Base-by-base conservation (phyloP, 2,888 invertebrate species). In the Nemoura dubitans region DNA sequence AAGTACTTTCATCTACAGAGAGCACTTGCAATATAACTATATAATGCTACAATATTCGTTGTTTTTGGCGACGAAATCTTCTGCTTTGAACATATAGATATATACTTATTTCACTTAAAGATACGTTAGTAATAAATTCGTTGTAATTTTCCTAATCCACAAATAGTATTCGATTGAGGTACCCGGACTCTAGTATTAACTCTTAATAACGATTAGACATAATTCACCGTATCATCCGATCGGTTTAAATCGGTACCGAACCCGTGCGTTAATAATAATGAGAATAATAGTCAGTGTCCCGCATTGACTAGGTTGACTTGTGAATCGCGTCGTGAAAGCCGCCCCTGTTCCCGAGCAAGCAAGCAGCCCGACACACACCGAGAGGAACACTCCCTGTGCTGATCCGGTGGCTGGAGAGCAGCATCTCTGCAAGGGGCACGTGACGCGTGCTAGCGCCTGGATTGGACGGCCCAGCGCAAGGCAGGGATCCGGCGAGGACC, bases 1-100 rank as follows among this genome's bases (percentile, higher is more conserved):
- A n/a, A 30, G 7, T 27, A 85, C 85, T 59, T 59, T 59, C 59
- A 59, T 59, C 59, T 59, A 21, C 21, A 59, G 59, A 59, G 14
- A 59, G 21, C 21, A 59, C 59, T 59, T 59, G 14, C 59, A 21
- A 59, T 59, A 21, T 59, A 7, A 21, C 59, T 16, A 1, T 59
- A 36, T 3, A 59, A 59, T 59, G 21, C 21, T 7, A 59, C 21
- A 16, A 59, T 59, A 21, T 21, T 59, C 59, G 59, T 59, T 59
- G 59, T 59, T 7, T 21, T 59, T 21, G 3, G 3, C 59, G 59
- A 59, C 59, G 59, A 59, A 59, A 59, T 59, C 10, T 14, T 59
- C 59, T 21, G 59, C 59, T 10, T 59, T 59, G 59, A 59, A 59
- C 59, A 59, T 59, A 59, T 10, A 59, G 3, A 16, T 10, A 59